A percentile compares a stretch with the other conserved stretches of the same genome.
Conservation (phyloP, 2,888 invertebrate genomes). For the Pelosia muscerda region DNA sequence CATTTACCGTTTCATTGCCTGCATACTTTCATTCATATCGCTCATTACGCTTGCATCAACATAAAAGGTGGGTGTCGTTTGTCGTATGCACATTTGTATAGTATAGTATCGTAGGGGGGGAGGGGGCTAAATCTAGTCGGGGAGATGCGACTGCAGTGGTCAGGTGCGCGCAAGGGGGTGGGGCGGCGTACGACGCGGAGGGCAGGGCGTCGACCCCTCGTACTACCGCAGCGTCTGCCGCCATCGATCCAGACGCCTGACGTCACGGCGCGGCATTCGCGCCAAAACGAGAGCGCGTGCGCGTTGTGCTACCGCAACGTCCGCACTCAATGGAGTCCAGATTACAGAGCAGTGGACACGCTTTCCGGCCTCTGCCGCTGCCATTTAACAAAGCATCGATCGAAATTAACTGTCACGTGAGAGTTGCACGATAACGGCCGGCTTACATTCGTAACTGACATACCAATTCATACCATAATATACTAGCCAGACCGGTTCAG, state of each 20-base stretch:
- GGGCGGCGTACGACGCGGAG: conserved; percentile 63
- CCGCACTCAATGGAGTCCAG: conserved; percentile 83
- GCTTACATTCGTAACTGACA: conserved; percentile 59
- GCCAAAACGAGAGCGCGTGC: conserved; percentile 86
- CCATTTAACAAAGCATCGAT: conserved; percentile 70
- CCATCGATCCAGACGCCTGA: conserved; percentile 87
- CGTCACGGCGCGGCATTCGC: conserved; percentile 86
- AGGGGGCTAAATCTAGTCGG: conserved; percentile 73
- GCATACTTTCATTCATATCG: conserved; percentile 76
- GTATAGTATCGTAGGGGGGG: conserved; percentile 51
- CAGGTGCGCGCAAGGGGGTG: conserved; percentile 75
- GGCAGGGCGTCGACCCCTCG: conserved; percentile 83
- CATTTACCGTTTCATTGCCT: conserved; percentile 61
- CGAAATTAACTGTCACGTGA: conserved; percentile 75
- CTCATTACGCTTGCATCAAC: conserved; percentile 75
- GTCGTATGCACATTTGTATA: conserved; percentile 68
- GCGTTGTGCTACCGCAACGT: conserved; percentile 81
- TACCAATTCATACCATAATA: conserved; percentile 52
- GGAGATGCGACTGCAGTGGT: conserved; percentile 83
- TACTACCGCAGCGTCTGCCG: conserved; percentile 87
- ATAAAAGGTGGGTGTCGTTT: conserved; percentile 76
- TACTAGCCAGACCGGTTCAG: conserved; percentile 55
- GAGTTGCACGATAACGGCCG: conserved; percentile 65
- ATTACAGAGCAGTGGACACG: conserved; percentile 80
- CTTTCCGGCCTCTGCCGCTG: conserved; percentile 72